Percentiles rank a stretch among this genome's conserved stretches.
phyloP scores from a whole-genome alignment of 1,140 invertebrate genomes.

The Drosophila elegans region DNA sequence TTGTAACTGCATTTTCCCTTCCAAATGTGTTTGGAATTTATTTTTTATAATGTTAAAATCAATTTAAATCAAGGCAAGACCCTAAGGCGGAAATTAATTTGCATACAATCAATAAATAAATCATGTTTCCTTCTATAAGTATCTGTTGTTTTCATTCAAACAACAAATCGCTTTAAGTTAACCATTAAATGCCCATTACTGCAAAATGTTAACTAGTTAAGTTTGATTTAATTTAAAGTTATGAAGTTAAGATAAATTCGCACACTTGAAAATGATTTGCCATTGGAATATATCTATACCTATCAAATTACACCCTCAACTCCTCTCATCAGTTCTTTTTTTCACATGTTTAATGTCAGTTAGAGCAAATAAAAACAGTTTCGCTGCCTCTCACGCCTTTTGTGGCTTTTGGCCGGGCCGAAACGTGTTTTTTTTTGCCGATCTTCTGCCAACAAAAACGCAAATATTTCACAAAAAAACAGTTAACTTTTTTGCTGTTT shows the following conservation, averaged over 20 bases:
- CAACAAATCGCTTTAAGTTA: neutral
- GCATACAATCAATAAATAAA: slow-evolving; percentile 49
- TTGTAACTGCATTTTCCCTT: neutral
- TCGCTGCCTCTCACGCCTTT: slow-evolving; percentile 13
- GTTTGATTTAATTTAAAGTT: slow-evolving; percentile 7
- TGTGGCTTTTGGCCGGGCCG: slow-evolving; percentile 16
- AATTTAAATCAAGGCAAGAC: neutral
- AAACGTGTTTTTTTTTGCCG: slow-evolving; percentile 31
- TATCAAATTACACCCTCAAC: slow-evolving; percentile 25
- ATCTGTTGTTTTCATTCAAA: slow-evolving; percentile 25
- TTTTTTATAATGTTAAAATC: neutral
- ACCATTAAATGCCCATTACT: slow-evolving; percentile 25
- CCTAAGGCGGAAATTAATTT: slow-evolving; percentile 56
- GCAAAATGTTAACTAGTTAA: neutral
- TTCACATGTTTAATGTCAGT: slow-evolving; percentile 29
- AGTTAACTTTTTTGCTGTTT: slow-evolving; percentile 53
- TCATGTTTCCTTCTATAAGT: slow-evolving; percentile 10
- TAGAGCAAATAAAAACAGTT: slow-evolving; percentile 23
- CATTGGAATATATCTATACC: slow-evolving; percentile 14
- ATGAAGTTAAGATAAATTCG: slow-evolving; percentile 29
- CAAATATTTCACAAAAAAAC: slow-evolving; percentile 65
- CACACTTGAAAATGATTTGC: slow-evolving; percentile 52
- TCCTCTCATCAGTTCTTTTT: neutral
- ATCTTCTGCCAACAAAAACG: slow-evolving; percentile 42
- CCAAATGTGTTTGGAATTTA: neutral